These are phyloP conservation scores for Aporophyla lueneburgensis DNA, from an alignment of 2,888 invertebrate species.

Conservation along the genomic window DNA sequence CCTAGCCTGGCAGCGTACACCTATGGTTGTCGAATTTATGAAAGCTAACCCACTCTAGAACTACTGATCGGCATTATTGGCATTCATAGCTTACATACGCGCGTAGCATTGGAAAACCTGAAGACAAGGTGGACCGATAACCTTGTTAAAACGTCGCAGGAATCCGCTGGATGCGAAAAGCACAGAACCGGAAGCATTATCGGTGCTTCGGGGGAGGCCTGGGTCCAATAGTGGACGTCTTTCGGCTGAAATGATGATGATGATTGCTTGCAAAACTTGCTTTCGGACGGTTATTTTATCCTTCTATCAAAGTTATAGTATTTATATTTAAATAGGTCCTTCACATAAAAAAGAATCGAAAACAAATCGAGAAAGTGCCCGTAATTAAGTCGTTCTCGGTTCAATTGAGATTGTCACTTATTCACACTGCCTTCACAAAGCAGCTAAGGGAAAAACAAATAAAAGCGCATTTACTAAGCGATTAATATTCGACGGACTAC, in stretches of 20 bases:
- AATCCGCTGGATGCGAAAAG: too few species aligned
- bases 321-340: too few species aligned
- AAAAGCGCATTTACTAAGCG: conserved; percentile 89
- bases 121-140: background rate
- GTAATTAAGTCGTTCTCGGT: conserved; percentile 57
- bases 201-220: too few species aligned
- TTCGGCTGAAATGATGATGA: background rate
- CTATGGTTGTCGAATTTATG: too few species aligned
- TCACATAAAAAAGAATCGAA: background rate
- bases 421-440: conserved; percentile 68
- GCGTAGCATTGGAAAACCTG: background rate
- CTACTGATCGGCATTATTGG: background rate
- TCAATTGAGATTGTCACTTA: conserved; percentile 69
- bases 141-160: too few species aligned
- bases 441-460: conserved; percentile 84
- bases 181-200: too few species aligned
- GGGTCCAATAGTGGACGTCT: background rate
- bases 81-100: background rate
- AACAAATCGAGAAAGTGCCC: conserved; percentile 15
- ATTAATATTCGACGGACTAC: conserved; percentile 88
- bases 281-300: background rate
- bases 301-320: too few species aligned
- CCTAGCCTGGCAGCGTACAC: too few species aligned
- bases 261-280: background rate
- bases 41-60: too few species aligned